These are phyloP conservation scores for Folsomia candida DNA, from an alignment of 2,888 invertebrate genomes.

Conservation along the genomic window DNA sequence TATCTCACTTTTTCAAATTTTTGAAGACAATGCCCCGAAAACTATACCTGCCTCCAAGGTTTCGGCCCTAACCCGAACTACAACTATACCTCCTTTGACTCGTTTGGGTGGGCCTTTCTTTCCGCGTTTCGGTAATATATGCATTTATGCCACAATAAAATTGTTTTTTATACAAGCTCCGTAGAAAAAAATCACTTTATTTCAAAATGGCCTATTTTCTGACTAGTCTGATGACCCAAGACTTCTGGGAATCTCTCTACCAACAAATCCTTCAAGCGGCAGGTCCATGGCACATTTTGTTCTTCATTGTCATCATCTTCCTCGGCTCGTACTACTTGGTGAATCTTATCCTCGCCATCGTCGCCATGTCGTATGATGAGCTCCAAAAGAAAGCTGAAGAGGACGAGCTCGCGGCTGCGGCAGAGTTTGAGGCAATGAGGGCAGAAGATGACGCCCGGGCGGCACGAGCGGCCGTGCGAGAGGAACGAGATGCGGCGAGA, in stretches of 20 bases:
- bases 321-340: conserved; percentile 98
- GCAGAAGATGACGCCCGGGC: conserved; percentile 24
- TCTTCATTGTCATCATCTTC: conserved; percentile 98
- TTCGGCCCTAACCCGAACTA: conserved; percentile 93
- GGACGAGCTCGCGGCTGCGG: conserved; percentile 74
- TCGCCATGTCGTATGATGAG: conserved; percentile 99
- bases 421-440: conserved; percentile 85
- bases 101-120: conserved; percentile 94
- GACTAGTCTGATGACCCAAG: conserved; percentile 98
- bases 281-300: conserved; percentile 96
- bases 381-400: conserved; percentile 96
- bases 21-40: conserved; percentile 66
- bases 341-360: conserved; percentile 98
- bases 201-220: no score
- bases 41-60: conserved; percentile 86
- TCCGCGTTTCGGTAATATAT: conserved; percentile 97
- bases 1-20: not conserved
- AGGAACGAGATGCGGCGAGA: conserved; percentile 67
- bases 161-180: no score
- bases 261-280: conserved; percentile 90
- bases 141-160: no score
- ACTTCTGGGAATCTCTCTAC: conserved; percentile 98
- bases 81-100: conserved; percentile 96
- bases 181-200: no score
- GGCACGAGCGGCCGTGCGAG: not conserved